Evolutionary conservation across 92 coral and sea anemone genomes (phyloP).

Genomic region (Muricea muricata): DNA sequence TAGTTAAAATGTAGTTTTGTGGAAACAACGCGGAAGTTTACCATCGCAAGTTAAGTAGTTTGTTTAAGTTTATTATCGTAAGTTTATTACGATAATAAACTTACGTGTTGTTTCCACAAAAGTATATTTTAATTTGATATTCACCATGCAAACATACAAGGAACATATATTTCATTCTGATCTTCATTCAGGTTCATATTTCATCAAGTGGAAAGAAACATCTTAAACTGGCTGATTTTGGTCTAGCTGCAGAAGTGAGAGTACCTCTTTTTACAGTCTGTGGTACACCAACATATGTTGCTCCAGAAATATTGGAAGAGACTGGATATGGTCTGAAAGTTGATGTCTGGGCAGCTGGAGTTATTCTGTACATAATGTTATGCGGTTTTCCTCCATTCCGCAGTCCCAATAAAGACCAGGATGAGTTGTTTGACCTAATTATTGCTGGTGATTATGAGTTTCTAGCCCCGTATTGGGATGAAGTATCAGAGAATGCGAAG

Average conservation of each 20-base stretch:
- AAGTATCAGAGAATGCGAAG: slow-evolving; percentile 82
- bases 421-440: slow-evolving; percentile 91
- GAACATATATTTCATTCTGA: too few relatives aligned
- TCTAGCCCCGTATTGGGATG: slow-evolving; percentile 96
- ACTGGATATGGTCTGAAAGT: slow-evolving; percentile 94
- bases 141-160: too few relatives aligned
- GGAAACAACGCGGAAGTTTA: too few relatives aligned
- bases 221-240: slow-evolving; percentile 95
- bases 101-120: too few relatives aligned
- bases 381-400: slow-evolving; percentile 99
- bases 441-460: slow-evolving; percentile 90
- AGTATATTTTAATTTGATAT: too few relatives aligned
- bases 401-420: slow-evolving; percentile 95
- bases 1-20: too few relatives aligned
- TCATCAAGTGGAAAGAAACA: slow-evolving; percentile 78
- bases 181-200: slow-evolving; percentile 74
- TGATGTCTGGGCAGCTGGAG: slow-evolving; percentile 99
- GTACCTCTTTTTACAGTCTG: slow-evolving; percentile 93
- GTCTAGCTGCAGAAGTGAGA: slow-evolving; percentile 90
- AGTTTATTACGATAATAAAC: too few relatives aligned
- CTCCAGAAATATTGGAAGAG: slow-evolving; percentile 97
- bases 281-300: slow-evolving; percentile 98
- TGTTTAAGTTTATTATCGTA: too few relatives aligned
- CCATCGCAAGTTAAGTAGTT: too few relatives aligned
- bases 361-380: slow-evolving; percentile 95